Base-by-base conservation (phyloP, 2,888 invertebrate genomes). In the Phasia obesa region DNA sequence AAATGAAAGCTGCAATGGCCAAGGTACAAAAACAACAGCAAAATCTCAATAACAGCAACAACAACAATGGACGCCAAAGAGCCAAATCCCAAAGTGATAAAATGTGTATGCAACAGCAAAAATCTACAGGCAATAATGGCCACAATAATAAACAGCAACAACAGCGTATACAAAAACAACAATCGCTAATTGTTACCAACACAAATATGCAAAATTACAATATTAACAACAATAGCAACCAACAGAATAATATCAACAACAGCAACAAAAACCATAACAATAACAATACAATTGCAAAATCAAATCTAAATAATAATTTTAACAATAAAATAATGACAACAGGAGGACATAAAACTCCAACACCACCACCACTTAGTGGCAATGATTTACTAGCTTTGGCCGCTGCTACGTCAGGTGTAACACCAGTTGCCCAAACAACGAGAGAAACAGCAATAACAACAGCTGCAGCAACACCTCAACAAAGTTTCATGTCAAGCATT, bases 11-110 rank as follows among this genome's bases (percentile, higher is more conserved):
- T 77, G 88, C 85, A 44, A 31, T 59, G 42, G 85, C 84, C 27
- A 80, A 84, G 70, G 44, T 84, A 53, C 81, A 85, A 75, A 70
- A 84, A 49, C 87, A 86, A 19, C 87, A 86, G 27, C 85, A 86
- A 76, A 87, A 86, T 81, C 49, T 47, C 19, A 80, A 67, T 73
- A 82, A 44, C 23, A 76, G 51, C n/a, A n/a, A n/a, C 13, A 76
- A 55, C 23, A 76, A 57, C 23, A 74, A 60, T 44, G 84, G 62
- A 51, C 87, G 89, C 21, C 86, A 84, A 25, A 87, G 88, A 65
- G 85, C 88, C 59, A 88, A 88, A 84, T 89, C 89, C 35, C 90
- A 89, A 85, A 86, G 88, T 86, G 90, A 88, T 84, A 88, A 88
- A 82, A 77, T 65, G 60, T 80, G 55, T 78, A 82, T 85, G 73